These are phyloP conservation scores for Magallana angulata DNA, from an alignment of 1,140 invertebrate species.

Conservation along the genomic window DNA sequence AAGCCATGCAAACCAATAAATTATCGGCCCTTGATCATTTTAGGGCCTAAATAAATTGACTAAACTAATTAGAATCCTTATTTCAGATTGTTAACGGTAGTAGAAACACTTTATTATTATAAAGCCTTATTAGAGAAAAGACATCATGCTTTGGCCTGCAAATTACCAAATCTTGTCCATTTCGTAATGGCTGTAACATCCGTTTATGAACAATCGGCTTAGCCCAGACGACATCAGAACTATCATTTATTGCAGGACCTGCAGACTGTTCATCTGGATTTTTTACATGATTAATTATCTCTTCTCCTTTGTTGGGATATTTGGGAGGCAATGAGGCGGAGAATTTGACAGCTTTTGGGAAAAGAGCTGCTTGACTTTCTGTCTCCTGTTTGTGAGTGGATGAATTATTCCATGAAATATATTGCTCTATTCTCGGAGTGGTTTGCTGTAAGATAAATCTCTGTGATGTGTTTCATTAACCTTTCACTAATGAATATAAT, in stretches of 20 bases:
- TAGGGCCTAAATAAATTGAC: no score
- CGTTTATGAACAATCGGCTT: constrained; percentile 34
- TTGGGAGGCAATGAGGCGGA: constrained; percentile 12
- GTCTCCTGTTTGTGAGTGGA: background rate
- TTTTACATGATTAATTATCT: background rate
- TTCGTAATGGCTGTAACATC: constrained; percentile 3
- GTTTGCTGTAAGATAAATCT: constrained; percentile 31
- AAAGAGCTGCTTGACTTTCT: background rate
- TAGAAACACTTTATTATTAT: background rate
- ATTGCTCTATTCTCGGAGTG: constrained; percentile 31
- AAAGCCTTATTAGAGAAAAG: background rate
- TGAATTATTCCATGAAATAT: background rate
- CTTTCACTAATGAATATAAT: background rate
- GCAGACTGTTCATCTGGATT: background rate
- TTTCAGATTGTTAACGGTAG: background rate
- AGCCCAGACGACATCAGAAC: constrained; percentile 8
- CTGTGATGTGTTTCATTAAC: background rate
- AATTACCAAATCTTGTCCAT: constrained; percentile 29
- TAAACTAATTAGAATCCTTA: no score
- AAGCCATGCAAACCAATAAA: no score
- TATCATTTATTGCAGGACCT: constrained; percentile 12
- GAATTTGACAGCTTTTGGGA: constrained; percentile 8
- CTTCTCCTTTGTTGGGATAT: background rate
- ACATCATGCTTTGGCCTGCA: background rate
- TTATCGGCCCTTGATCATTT: no score